Conservation (phyloP, 1,140 invertebrate species). For the Oncopodura yosiiana region DNA sequence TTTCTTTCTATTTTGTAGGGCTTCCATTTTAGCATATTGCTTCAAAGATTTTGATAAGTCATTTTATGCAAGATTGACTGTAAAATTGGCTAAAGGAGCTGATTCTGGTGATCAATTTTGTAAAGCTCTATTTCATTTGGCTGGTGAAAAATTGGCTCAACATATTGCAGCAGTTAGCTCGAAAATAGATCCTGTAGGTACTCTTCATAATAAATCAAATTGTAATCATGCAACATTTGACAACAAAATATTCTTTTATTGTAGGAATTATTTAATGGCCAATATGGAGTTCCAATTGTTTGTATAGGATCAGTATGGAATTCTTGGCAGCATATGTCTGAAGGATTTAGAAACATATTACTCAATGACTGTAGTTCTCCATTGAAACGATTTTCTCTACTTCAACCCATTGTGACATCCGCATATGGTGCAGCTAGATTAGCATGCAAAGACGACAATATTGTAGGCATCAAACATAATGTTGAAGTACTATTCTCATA, state of each 20-base stretch:
- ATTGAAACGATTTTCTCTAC: constrained; percentile 52
- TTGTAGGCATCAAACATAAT: too few relatives aligned
- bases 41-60: constrained; percentile 79
- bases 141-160: constrained; percentile 62
- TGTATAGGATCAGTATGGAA: constrained; percentile 95
- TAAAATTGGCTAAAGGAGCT: constrained; percentile 58
- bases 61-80: constrained; percentile 64
- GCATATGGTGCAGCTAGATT: constrained; percentile 66
- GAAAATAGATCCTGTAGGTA: constrained; percentile 53
- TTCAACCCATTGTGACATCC: constrained; percentile 52
- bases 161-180: constrained; percentile 60
- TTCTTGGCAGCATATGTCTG: constrained; percentile 71
- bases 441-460: constrained; percentile 50
- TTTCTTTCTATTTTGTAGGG: constrained; percentile 48
- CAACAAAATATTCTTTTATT: constrained; percentile 16
- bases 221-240: not conserved
- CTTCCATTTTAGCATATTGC: constrained; percentile 61
- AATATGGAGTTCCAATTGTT: constrained; percentile 65
- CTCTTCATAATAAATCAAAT: not conserved
- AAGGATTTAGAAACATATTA: constrained; percentile 56
- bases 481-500: too few relatives aligned
- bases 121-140: constrained; percentile 60
- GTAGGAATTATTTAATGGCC: constrained; percentile 45
- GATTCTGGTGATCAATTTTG: constrained; percentile 61
- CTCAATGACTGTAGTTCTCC: not conserved